Conservation (phyloP, 2,888 invertebrate species). For the Callosobruchus maculatus region DNA sequence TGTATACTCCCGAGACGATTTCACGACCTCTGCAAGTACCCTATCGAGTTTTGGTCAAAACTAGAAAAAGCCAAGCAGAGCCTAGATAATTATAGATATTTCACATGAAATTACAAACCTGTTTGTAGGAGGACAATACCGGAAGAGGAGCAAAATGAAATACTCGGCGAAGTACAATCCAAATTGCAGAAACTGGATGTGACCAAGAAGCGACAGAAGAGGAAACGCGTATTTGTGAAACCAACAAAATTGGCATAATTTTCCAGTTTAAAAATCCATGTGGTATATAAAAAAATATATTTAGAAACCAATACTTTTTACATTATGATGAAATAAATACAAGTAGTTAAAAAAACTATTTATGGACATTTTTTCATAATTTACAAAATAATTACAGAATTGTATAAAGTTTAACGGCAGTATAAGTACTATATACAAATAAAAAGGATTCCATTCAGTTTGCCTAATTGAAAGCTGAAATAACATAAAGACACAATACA, state of each 20-base stretch:
- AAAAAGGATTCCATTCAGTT: conserved; percentile 22
- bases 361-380: conserved; percentile 19
- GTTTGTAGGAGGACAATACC: conserved; percentile 70
- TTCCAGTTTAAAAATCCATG: neutral
- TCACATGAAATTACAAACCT: neutral
- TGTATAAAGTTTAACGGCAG: conserved; percentile 43
- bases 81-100: conserved; percentile 1
- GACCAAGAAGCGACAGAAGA: conserved; percentile 59
- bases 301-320: conserved; percentile 26
- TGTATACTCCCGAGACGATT: too few relatives aligned
- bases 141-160: conserved; percentile 81
- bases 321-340: conserved; percentile 33
- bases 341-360: conserved; percentile 22
- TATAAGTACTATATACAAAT: conserved; percentile 22
- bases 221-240: conserved; percentile 59
- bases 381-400: conserved; percentile 3
- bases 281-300: conserved; percentile 26
- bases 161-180: conserved; percentile 79
- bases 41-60: too few relatives aligned
- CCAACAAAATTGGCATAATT: conserved; percentile 53
- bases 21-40: too few relatives aligned
- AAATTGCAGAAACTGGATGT: conserved; percentile 70
- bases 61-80: too few relatives aligned
- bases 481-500: neutral
- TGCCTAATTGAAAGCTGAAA: conserved; percentile 11